A percentile compares a stretch with the other conserved stretches of the same genome.
phyloP scores from a whole-genome alignment of 2,888 invertebrate genomes.

The Eubasilissa splendida region DNA sequence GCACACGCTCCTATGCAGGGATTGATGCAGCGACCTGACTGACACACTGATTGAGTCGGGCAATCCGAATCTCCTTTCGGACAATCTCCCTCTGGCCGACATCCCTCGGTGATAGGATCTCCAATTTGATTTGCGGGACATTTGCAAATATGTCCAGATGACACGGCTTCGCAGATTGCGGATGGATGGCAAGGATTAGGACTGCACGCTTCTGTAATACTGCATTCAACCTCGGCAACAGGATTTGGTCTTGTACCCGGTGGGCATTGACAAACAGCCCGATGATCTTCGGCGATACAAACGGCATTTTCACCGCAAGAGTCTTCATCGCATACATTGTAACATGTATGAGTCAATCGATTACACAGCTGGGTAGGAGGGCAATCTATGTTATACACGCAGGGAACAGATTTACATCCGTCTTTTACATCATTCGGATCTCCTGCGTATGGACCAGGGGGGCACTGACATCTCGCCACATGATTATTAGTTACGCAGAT shows the following conservation, averaged over 20 bases:
- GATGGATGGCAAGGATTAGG: conserved; percentile 87
- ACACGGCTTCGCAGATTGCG: conserved; percentile 82
- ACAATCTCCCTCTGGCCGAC: conserved; percentile 84
- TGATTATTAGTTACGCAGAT: conserved; percentile 92
- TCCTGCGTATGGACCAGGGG: conserved; percentile 88
- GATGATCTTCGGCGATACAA: conserved; percentile 89
- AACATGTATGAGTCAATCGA: conserved; percentile 86
- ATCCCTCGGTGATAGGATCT: conserved; percentile 83
- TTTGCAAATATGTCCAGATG: conserved; percentile 81
- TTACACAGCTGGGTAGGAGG: conserved; percentile 86
- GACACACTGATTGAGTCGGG: conserved; percentile 81
- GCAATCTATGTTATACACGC: conserved; percentile 90
- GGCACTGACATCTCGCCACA: conserved; percentile 91
- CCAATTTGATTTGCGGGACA: conserved; percentile 85
- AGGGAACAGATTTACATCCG: conserved; percentile 87
- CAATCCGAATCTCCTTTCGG: conserved; percentile 82
- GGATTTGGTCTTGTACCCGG: conserved; percentile 87
- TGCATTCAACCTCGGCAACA: conserved; percentile 87
- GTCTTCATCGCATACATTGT: conserved; percentile 85
- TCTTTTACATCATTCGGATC: conserved; percentile 84
- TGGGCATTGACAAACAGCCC: conserved; percentile 88
- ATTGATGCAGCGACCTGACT: conserved; percentile 81
- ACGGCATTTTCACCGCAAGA: conserved; percentile 91
- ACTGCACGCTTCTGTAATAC: conserved; percentile 79
- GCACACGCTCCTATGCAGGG: conserved; percentile 89